Evolutionary conservation across 1,140 invertebrate species (phyloP).

Genomic region (Diplogasteroides magnus): DNA sequence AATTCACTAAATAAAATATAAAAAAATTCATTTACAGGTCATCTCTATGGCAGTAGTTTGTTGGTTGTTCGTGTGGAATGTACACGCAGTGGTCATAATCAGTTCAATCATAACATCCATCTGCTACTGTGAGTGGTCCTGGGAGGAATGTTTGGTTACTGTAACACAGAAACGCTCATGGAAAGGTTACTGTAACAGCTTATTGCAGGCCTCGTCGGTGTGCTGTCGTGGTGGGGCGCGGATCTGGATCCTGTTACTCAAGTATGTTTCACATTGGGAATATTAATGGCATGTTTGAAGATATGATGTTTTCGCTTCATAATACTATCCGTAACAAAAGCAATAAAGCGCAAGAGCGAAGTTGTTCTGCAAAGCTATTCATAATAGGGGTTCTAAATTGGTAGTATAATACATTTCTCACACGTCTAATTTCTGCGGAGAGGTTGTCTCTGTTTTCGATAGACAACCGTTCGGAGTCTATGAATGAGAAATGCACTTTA

Average conservation of each 20-base stretch:
- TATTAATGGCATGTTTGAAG: background rate
- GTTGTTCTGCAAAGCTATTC: no score
- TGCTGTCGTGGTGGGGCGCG: constrained; percentile 51
- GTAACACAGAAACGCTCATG: background rate
- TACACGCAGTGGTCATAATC: constrained; percentile 44
- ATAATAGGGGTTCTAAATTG: no score
- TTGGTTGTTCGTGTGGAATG: constrained; percentile 46
- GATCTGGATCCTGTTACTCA: constrained; percentile 52
- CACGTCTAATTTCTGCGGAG: no score
- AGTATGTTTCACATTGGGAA: no score
- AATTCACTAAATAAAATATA: no score
- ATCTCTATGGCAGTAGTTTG: constrained; percentile 53
- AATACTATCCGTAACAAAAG: no score
- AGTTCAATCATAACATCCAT: constrained; percentile 49
- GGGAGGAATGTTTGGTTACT: background rate
- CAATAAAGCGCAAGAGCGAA: no score
- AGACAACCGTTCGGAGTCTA: no score
- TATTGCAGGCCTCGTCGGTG: constrained; percentile 47
- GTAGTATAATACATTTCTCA: no score
- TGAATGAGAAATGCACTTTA: no score
- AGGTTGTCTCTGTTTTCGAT: no score
- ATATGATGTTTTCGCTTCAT: constrained; percentile 8
- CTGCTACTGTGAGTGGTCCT: constrained; percentile 41
- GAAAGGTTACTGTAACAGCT: no score
- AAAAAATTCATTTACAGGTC: background rate